Evolutionary conservation across 2,113 vertebrate genomes (phyloP).

Genomic region (Phodopus roborovskii): DNA sequence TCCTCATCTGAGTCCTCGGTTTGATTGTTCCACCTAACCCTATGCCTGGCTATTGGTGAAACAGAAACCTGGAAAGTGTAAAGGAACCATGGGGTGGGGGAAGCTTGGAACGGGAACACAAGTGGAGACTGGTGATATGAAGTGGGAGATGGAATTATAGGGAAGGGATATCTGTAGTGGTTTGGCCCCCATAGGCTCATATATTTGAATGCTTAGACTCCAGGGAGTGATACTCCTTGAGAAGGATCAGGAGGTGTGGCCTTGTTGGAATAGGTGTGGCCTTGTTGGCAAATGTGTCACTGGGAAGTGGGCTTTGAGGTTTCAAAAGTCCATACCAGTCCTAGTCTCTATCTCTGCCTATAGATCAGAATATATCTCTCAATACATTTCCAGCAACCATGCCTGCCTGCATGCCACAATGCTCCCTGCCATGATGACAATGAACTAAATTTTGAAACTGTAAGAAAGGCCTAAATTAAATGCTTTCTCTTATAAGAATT

Average conservation of each 20-base stretch:
- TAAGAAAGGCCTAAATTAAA: not conserved
- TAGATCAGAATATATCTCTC: not conserved
- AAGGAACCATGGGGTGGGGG: too few species aligned
- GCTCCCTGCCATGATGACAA: not conserved
- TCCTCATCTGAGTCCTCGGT: too few species aligned
- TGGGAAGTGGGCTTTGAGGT: not conserved
- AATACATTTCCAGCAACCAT: not conserved
- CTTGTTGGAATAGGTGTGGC: not conserved
- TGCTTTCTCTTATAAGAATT: not conserved
- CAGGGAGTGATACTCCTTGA: not conserved
- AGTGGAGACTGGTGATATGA: not conserved
- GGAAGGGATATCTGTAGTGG: not conserved
- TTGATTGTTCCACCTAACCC: too few species aligned
- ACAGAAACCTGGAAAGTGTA: not conserved
- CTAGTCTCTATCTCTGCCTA: not conserved
- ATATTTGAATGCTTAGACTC: not conserved
- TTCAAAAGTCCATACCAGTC: not conserved
- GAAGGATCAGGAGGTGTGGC: not conserved
- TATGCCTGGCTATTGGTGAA: too few species aligned
- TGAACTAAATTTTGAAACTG: not conserved
- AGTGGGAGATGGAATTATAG: not conserved
- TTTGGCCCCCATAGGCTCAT: not conserved
- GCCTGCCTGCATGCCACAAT: not conserved
- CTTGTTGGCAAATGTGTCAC: not conserved
- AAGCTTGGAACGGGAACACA: not conserved